phyloP scores from a whole-genome alignment of 2,797 vertebrate genomes.

The Paguma larvata region DNA sequence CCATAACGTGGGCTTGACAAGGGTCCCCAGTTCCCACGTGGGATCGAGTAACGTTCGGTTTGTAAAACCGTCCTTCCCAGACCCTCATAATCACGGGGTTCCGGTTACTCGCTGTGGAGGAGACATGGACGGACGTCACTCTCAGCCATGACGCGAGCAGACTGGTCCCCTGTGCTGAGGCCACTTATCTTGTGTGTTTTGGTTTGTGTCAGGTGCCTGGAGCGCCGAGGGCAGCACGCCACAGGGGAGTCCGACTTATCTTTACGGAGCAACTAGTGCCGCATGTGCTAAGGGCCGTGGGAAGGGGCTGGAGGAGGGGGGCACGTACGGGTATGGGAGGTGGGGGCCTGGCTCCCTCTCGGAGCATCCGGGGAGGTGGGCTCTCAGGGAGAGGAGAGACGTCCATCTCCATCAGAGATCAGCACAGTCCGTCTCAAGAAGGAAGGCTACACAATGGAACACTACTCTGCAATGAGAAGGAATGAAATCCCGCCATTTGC shows the following conservation, averaged over 20 bases:
- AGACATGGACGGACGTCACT: fast-evolving
- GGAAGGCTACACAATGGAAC: no score
- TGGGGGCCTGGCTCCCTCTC: not conserved
- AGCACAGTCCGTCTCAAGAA: no score
- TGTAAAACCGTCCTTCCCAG: fast-evolving
- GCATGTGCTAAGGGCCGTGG: not conserved
- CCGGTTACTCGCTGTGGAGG: fast-evolving
- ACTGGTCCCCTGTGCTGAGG: fast-evolving
- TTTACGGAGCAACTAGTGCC: fast-evolving
- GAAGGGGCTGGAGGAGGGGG: not conserved
- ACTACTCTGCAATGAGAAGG: no score
- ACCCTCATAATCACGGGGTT: fast-evolving
- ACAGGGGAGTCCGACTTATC: fast-evolving
- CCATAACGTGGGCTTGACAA: fast-evolving
- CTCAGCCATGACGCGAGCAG: fast-evolving
- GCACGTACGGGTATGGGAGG: fast-evolving
- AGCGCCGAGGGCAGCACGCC: fast-evolving
- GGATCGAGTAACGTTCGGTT: fast-evolving
- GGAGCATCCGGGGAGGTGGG: not conserved
- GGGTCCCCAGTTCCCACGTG: fast-evolving
- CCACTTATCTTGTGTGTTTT: fast-evolving
- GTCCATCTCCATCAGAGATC: not conserved
- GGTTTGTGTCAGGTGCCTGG: not conserved
- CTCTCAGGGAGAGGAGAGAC: not conserved
- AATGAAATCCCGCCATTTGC: no score